Evolutionary conservation across 2,113 vertebrate species (phyloP).

Genomic region (Vombatus ursinus): DNA sequence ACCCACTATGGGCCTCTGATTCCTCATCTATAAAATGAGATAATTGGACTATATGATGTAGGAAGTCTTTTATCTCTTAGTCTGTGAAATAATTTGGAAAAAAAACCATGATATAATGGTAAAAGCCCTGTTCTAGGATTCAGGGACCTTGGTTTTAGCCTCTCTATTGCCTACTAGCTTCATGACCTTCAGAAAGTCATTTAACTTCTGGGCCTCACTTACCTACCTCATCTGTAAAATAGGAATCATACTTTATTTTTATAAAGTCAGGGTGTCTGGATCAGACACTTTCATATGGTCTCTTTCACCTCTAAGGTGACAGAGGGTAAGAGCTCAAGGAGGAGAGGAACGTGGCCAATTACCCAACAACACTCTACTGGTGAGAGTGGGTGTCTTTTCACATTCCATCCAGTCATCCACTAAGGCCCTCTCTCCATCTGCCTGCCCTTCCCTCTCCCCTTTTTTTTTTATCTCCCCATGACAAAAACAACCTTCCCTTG

Average conservation of each 20-base stretch:
- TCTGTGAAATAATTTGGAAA: not conserved
- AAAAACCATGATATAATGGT: not conserved
- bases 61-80: not conserved
- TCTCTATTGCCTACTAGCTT: not conserved
- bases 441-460: not conserved
- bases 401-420: not conserved
- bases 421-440: not conserved
- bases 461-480: not conserved
- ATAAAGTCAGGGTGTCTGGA: not conserved
- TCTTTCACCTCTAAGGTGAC: not conserved
- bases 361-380: not conserved
- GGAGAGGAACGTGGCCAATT: not conserved
- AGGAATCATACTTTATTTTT: not conserved
- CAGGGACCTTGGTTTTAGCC: not conserved
- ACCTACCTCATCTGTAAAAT: conserved; percentile 22
- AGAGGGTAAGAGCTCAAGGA: not conserved
- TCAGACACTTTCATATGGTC: not conserved
- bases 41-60: not conserved
- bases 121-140: not conserved
- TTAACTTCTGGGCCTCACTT: conserved; percentile 10
- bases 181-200: conserved; percentile 1
- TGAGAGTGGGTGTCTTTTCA: not conserved
- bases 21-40: not conserved
- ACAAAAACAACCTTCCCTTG: not conserved
- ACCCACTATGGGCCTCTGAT: not conserved